Base-by-base conservation (phyloP, 2,113 vertebrate species). In the Dicerorhinus sumatrensis region DNA sequence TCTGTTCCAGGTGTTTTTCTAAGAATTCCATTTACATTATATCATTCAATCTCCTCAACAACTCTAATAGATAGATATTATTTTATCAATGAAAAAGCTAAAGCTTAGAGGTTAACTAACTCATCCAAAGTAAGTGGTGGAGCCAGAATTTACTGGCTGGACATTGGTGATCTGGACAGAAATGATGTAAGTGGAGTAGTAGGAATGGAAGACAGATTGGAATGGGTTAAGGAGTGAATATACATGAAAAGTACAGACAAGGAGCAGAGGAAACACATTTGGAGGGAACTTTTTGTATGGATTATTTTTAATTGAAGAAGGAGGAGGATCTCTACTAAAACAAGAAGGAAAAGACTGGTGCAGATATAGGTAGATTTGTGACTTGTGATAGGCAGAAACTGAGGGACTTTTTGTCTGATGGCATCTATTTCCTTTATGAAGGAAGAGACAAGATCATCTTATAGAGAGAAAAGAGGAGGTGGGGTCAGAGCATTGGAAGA, bases 1-100 rank as follows among this genome's bases (percentile, higher is more conserved):
- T 58, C 39, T 72, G 27, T 83, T 51, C 65, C 39, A 62, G 31
- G 3, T 20, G 84, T 63, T 91, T 87, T 96, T 65, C 6, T 63
- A 83, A 79, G 7, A 93, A 60, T 69, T 31, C 5, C 2, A 36
- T 63, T 69, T 42, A n/a, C 70, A 48, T 31, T 51, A 60, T 48
- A 29, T 31, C 31, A 81, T 81, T 93, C 12, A 63, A 4, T 92
- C 16, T 91, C 6, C 2, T 6, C 21, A 92, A 62, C 14, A 48
- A 72, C 7, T 36, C 27, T 86, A 25, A 18, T 9, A 56, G 5
- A 42, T 75, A 33, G 51, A 42, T 67, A 63, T 65, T 83, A 46
- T 77, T 94, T 84, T 88, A 46, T 83, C 18, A 85, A 11, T 94
- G 42, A 31, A 89, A 79, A 60, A 42, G 17, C 29, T 97, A 87